phyloP scores from a whole-genome alignment of 2,113 vertebrate species.

The Burhinus oedicnemus region DNA sequence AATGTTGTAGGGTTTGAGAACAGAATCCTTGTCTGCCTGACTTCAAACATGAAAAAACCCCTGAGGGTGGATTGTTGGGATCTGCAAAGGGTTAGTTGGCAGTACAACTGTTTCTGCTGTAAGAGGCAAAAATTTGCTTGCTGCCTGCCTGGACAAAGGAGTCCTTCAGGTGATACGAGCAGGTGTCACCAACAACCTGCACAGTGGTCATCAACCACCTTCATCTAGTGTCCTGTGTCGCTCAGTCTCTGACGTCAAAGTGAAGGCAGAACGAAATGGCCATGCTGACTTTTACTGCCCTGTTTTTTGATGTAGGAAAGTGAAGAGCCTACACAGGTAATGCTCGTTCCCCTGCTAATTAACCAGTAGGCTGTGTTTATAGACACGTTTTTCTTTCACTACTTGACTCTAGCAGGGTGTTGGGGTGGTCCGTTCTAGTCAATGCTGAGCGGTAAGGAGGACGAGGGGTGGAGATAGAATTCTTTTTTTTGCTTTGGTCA shows the following conservation, averaged over 20 bases:
- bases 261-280: background rate
- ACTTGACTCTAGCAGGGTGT: background rate
- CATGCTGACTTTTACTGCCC: background rate
- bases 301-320: background rate
- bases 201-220: background rate
- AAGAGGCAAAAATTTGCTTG: background rate
- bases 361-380: background rate
- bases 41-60: background rate
- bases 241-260: background rate
- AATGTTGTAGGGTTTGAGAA: background rate
- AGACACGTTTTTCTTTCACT: background rate
- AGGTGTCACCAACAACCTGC: background rate
- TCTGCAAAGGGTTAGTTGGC: background rate
- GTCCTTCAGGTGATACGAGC: background rate
- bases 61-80: background rate
- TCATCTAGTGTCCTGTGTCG: background rate
- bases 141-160: background rate
- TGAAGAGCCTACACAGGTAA: background rate
- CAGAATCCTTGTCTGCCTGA: background rate
- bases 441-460: background rate
- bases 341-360: background rate
- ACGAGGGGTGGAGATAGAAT: background rate
- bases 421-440: constrained; percentile 12
- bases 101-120: background rate
- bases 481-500: constrained; percentile 46